These are phyloP conservation scores for Elephas maximus DNA, from an alignment of 2,113 vertebrate species.

Conservation along the genomic window DNA sequence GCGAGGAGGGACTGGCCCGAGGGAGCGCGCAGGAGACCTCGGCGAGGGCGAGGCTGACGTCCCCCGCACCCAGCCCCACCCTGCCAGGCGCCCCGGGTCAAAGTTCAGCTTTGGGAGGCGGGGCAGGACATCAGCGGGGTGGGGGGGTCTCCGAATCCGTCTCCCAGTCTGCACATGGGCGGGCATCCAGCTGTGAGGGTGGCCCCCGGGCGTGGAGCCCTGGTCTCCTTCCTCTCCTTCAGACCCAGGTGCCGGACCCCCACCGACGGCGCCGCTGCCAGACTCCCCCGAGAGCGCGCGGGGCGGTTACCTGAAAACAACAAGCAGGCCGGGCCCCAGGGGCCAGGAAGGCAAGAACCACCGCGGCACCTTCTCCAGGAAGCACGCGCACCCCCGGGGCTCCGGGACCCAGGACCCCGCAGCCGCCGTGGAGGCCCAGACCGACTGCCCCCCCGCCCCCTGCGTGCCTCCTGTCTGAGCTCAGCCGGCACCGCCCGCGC, in stretches of 20 bases:
- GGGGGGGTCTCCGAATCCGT: no score
- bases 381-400: not conserved
- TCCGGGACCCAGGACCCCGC: not conserved
- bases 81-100: not conserved
- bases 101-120: not conserved
- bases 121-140: not conserved
- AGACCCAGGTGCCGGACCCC: not conserved
- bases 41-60: no score
- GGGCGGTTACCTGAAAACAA: not conserved
- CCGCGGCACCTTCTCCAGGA: not conserved
- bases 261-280: not conserved
- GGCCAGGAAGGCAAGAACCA: not conserved
- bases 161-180: not conserved
- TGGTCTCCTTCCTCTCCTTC: not conserved
- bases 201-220: not conserved
- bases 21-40: not conserved
- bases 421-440: not conserved
- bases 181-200: not conserved
- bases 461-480: not conserved
- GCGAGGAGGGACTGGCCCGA: not conserved
- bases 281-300: constrained; percentile 33
- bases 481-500: not conserved
- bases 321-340: not conserved
- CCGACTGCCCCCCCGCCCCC: not conserved
- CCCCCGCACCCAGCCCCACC: not conserved